These are phyloP conservation scores for Stigmatopora nigra DNA, from an alignment of 2,113 vertebrate species.

Conservation along the genomic window DNA sequence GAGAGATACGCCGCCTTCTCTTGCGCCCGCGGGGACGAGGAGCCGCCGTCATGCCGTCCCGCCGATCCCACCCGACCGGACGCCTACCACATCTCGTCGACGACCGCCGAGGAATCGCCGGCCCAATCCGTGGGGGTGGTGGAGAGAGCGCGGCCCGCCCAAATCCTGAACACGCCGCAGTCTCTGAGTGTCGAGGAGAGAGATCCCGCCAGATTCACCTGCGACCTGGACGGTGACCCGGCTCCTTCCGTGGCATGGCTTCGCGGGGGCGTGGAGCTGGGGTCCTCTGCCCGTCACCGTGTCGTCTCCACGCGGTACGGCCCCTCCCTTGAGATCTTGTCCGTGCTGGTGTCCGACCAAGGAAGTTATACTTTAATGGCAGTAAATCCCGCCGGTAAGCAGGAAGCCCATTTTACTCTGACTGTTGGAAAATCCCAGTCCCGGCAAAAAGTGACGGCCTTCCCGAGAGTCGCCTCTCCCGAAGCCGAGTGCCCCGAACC, in stretches of 20 bases:
- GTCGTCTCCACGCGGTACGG: constrained; percentile 77
- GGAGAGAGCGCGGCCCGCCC: constrained; percentile 71
- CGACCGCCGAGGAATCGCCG: constrained; percentile 52
- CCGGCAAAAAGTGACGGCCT: constrained; percentile 72
- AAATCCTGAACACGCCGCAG: constrained; percentile 82
- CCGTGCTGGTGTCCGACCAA: constrained; percentile 83
- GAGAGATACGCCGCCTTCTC: constrained; percentile 80
- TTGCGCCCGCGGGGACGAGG: constrained; percentile 80
- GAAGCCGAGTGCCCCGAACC: constrained; percentile 80
- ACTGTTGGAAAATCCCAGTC: constrained; percentile 76
- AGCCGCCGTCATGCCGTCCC: constrained; percentile 76
- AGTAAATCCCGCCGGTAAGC: constrained; percentile 83
- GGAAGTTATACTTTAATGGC: constrained; percentile 84
- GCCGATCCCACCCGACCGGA: constrained; percentile 84
- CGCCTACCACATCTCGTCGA: constrained; percentile 81
- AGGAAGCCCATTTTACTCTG: constrained; percentile 86
- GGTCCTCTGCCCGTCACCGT: constrained; percentile 75
- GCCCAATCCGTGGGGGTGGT: constrained; percentile 12
- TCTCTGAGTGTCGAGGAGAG: constrained; percentile 85
- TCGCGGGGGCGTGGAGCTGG: constrained; percentile 68
- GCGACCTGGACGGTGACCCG: constrained; percentile 90
- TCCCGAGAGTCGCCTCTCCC: constrained; percentile 64
- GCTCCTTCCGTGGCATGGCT: constrained; percentile 81
- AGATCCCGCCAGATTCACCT: constrained; percentile 80
- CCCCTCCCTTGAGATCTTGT: constrained; percentile 84